A percentile compares a stretch with the other conserved stretches of the same genome.
Conservation (phyloP, 1,140 invertebrate species). For the Cherax destructor region DNA sequence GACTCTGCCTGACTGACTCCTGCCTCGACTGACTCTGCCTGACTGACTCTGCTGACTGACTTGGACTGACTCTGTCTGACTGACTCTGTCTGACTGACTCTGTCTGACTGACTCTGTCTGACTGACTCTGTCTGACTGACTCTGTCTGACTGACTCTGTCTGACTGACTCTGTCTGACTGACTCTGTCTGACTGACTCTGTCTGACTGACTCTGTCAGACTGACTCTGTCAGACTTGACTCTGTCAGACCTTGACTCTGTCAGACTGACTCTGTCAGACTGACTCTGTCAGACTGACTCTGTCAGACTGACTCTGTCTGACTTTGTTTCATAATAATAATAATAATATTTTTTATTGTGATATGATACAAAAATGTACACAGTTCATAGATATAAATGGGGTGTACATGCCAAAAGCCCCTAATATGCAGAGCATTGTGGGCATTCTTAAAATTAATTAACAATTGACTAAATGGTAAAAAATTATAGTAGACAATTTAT, state of each 20-base stretch:
- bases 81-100: neutral
- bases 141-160: slow-evolving; percentile 7
- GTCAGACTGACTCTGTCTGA: neutral
- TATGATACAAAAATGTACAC: no score
- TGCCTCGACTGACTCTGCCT: neutral
- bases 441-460: no score
- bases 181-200: neutral
- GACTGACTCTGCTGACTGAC: neutral
- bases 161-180: neutral
- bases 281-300: neutral
- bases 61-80: neutral
- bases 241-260: no score
- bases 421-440: no score
- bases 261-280: neutral
- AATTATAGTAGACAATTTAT: no score
- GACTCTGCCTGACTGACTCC: neutral
- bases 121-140: neutral
- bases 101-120: slow-evolving; percentile 4
- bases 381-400: no score
- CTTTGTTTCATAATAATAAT: no score
- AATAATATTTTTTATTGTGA: no score
- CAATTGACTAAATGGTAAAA: no score
- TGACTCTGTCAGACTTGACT: neutral
- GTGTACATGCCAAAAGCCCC: no score
- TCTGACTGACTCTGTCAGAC: neutral